Base-by-base conservation (phyloP, 2,888 invertebrate species). In the Helicoverpa assulta region DNA sequence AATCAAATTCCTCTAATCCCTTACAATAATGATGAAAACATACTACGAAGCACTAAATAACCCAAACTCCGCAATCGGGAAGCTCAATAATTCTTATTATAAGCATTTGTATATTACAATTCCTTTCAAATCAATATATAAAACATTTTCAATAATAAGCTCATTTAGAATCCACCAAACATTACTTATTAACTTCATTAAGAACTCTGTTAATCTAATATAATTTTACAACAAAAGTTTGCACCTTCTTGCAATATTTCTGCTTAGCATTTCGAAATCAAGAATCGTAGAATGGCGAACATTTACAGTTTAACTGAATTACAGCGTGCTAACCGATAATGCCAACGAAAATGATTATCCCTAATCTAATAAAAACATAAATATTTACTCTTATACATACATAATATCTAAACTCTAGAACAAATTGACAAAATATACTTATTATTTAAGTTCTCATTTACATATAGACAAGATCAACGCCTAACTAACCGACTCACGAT, bases 371-470 rank as follows among this genome's bases (percentile, higher is more conserved):
- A 85, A 81, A 40, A 89, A 88, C 87, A 89, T 90, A 90, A 90
- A 90, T 89, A 90, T 88, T 88, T 82, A 88, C 80, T 87, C 87
- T 89, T 89, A 86, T 67, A 82, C 73, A 81, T 85, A 87, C 80
- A 89, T 85, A 84, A 85, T 81, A 85, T 80, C 86, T 90, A 90
- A 85, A 89, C 81, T 87, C 90, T 92, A 93, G 80, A 93, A 93
- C 90, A 92, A 95, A 94, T 95, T 94, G 94, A 95, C 94, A 93
- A 93, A 92, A 94, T 92, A 92, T 90, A 91, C 85, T 86, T 89
- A 85, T 89, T 86, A 85, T 76, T 86, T 85, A 85, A 80, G 86
- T 88, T 89, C 87, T 87, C 89, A 92, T 92, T 88, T 92, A 92
- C 91, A 92, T 86, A 88, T 89, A 91, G 89, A 92, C 90, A 91